phyloP scores from a whole-genome alignment of 2,113 vertebrate species.

The Lucifuga dentata region DNA sequence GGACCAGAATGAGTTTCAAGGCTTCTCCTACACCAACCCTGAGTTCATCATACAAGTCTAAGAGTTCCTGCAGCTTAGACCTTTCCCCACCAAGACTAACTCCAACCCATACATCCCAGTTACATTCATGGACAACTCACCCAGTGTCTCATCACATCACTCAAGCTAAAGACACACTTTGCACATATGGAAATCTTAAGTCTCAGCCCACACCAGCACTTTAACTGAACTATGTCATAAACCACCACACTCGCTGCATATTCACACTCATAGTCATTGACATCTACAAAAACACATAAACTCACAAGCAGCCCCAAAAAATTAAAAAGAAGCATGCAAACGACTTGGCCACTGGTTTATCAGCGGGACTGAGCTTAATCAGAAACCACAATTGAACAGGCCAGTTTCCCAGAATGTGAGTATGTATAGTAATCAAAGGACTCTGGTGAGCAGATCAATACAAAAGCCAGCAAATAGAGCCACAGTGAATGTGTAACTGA shows the following conservation, averaged over 20 bases:
- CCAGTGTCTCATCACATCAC: constrained; percentile 3
- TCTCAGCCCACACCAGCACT: constrained; percentile 10
- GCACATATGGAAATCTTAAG: constrained; percentile 1
- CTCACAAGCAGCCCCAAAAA: constrained; percentile 1
- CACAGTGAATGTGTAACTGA: constrained; percentile 23
- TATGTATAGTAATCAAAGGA: constrained; percentile 22
- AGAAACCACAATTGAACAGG: not conserved
- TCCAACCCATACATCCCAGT: constrained; percentile 18
- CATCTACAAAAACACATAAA: constrained; percentile 34
- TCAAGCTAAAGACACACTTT: not conserved
- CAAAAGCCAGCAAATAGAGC: constrained; percentile 14
- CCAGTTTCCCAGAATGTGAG: constrained; percentile 18
- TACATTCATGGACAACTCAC: constrained; percentile 12
- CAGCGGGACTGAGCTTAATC: constrained; percentile 12
- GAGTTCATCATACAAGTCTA: constrained; percentile 98
- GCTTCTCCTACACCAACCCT: constrained; percentile 98
- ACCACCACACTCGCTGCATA: not conserved
- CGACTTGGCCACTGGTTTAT: constrained; percentile 18
- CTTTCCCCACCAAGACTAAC: constrained; percentile 25
- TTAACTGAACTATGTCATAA: constrained; percentile 15
- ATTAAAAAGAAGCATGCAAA: not conserved
- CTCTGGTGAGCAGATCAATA: constrained; percentile 17
- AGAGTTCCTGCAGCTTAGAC: constrained; percentile 29
- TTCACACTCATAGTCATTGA: not conserved
- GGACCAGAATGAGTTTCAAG: constrained; percentile 99